phyloP scores from a whole-genome alignment of 37 sponge, comb jelly and placozoan species.

The Geodia barretti region DNA sequence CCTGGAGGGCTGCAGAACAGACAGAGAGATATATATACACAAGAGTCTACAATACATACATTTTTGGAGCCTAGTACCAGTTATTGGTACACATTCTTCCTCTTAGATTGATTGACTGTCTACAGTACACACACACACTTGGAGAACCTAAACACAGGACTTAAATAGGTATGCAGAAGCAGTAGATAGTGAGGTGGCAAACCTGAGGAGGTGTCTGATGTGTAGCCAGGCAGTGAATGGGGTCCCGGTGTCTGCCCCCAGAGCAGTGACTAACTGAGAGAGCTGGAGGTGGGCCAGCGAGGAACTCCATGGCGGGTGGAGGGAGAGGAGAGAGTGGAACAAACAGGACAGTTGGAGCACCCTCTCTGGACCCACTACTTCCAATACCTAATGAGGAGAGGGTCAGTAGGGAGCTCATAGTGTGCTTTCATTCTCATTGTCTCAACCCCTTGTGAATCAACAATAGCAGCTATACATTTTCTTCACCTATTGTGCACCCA shows the following conservation, averaged over 20 bases:
- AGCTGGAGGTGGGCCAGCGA: constrained; percentile 17
- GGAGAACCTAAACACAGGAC: too few relatives aligned
- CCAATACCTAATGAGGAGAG: background rate
- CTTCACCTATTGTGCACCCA: too few relatives aligned
- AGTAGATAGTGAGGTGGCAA: too few relatives aligned
- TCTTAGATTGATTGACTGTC: too few relatives aligned
- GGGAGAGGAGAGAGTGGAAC: constrained; percentile 15
- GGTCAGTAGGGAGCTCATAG: too few relatives aligned
- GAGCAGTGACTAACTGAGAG: constrained; percentile 4
- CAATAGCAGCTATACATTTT: too few relatives aligned
- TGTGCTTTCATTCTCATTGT: too few relatives aligned
- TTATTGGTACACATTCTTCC: background rate
- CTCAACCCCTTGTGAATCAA: too few relatives aligned
- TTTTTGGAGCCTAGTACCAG: background rate
- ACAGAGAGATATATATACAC: background rate
- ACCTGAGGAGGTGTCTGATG: constrained; percentile 20
- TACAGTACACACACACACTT: too few relatives aligned
- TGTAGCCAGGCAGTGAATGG: constrained; percentile 17
- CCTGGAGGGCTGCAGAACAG: background rate
- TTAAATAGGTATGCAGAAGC: too few relatives aligned
- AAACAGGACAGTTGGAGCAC: background rate
- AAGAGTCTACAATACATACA: background rate
- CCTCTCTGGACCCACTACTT: background rate
- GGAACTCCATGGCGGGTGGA: constrained; percentile 38
- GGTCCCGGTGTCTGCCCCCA: background rate